These are phyloP conservation scores for Kryptolebias marmoratus DNA, from an alignment of 2,113 vertebrate genomes.

Conservation along the genomic window DNA sequence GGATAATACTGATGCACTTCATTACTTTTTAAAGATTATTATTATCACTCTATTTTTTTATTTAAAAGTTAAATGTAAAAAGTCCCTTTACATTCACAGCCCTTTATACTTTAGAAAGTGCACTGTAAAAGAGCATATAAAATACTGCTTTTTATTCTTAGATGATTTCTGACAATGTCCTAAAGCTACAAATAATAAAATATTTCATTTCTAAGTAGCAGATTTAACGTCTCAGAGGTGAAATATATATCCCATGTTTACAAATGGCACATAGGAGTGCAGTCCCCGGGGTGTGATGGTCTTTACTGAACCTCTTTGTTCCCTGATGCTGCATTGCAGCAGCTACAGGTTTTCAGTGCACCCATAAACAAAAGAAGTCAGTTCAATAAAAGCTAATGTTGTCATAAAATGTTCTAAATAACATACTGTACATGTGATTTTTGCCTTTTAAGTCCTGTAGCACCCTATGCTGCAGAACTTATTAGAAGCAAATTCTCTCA, in stretches of 20 bases:
- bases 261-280: not conserved
- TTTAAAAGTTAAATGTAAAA: too few species aligned
- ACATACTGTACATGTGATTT: too few species aligned
- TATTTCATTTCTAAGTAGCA: not conserved
- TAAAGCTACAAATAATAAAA: not conserved
- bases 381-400: not conserved
- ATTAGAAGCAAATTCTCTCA: slow-evolving; percentile 23
- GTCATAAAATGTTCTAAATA: too few species aligned
- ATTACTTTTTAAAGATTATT: not conserved
- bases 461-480: slow-evolving; percentile 5
- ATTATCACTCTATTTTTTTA: too few species aligned
- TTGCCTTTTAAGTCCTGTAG: not conserved
- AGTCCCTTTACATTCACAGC: too few species aligned
- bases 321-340: slow-evolving; percentile 65
- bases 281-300: slow-evolving; percentile 34
- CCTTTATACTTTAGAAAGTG: too few species aligned
- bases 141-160: too few species aligned
- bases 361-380: slow-evolving; percentile 12
- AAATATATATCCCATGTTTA: not conserved
- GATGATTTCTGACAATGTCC: not conserved
- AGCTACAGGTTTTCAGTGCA: slow-evolving; percentile 52
- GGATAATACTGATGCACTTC: too few species aligned
- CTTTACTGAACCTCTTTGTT: slow-evolving; percentile 22
- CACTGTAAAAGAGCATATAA: too few species aligned
- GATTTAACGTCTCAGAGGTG: not conserved